Evolutionary conservation across 2,113 vertebrate genomes (phyloP).

Genomic region (Tragulus kanchil): DNA sequence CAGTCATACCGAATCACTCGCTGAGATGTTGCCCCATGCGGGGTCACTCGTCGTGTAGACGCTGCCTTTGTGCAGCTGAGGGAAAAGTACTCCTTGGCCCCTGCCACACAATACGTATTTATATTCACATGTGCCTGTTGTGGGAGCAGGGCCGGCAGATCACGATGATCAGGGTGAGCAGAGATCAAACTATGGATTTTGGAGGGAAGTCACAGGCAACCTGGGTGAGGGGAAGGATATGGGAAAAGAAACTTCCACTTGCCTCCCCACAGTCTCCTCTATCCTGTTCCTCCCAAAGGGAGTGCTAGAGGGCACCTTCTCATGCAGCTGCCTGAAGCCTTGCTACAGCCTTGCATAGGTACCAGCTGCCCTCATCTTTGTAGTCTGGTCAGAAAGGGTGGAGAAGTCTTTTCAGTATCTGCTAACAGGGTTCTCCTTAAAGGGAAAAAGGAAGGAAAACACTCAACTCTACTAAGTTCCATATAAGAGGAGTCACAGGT

Average conservation of each 20-base stretch:
- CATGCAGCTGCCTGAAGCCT: not conserved
- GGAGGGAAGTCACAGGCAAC: conserved; percentile 63
- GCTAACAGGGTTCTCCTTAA: not conserved
- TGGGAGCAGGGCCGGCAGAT: conserved; percentile 80
- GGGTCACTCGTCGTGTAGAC: conserved; percentile 75
- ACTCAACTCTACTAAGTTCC: not conserved
- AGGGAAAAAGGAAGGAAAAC: not conserved
- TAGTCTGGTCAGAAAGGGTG: not conserved
- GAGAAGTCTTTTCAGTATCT: not conserved
- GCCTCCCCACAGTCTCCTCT: not conserved
- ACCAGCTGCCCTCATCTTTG: not conserved
- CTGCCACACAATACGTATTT: conserved; percentile 75
- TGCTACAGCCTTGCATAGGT: not conserved
- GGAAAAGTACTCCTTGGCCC: conserved; percentile 72
- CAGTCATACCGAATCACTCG: conserved; percentile 71
- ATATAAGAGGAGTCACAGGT: not conserved
- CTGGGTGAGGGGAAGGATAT: conserved; percentile 60
- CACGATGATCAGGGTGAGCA: conserved; percentile 81
- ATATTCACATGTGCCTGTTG: conserved; percentile 82
- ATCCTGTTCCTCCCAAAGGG: not conserved
- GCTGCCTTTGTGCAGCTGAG: conserved; percentile 79
- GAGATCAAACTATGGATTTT: conserved; percentile 56
- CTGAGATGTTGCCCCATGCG: conserved; percentile 79
- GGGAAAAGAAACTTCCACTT: not conserved
- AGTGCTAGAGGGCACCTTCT: not conserved